Conservation (phyloP, 1,140 invertebrate genomes). For the Leptonema lineaticorne region DNA sequence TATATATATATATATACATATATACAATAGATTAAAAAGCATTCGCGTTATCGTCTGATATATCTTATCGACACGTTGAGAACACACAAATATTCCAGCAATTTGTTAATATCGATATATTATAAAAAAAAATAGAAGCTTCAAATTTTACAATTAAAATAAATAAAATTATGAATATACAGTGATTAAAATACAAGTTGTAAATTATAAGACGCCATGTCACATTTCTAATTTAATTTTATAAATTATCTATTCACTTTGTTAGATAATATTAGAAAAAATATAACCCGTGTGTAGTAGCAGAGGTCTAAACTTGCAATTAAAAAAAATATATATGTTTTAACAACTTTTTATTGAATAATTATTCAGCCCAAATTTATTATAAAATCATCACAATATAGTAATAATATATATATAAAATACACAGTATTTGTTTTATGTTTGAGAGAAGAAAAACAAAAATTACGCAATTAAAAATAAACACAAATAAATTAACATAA, state of each 20-base stretch:
- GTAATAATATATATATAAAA: conserved; percentile 25
- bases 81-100: no score
- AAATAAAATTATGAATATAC: neutral
- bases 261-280: neutral
- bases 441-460: neutral
- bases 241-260: no score
- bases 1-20: no score
- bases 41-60: no score
- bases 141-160: no score
- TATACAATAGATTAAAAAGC: no score
- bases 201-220: neutral
- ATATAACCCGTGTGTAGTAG: neutral
- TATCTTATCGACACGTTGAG: no score
- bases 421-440: neutral
- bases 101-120: no score
- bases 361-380: conserved; percentile 16
- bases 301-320: neutral
- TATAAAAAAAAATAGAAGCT: no score
- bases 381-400: conserved; percentile 31
- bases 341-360: conserved; percentile 15
- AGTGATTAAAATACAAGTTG: neutral
- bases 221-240: neutral
- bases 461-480: neutral
- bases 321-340: neutral
- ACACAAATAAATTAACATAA: neutral